Percentiles rank a stretch among this genome's conserved stretches.
Conservation (phyloP, 2,797 vertebrate species). For the Macroramphosus scolopax region DNA sequence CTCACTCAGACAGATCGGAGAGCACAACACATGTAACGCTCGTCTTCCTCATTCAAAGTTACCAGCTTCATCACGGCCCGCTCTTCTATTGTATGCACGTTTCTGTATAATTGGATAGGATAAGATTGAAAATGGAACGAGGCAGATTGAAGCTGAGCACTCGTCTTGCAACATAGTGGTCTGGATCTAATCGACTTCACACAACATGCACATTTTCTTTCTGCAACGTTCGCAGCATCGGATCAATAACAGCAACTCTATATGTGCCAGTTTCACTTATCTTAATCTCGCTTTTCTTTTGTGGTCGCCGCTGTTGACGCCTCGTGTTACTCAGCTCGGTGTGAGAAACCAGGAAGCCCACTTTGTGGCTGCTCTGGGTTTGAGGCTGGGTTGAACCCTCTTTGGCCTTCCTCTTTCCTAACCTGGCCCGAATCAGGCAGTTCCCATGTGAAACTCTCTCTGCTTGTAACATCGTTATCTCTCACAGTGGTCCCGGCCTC, state of each 20-base stretch:
- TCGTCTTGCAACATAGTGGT: conserved; percentile 2
- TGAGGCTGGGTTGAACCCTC: conserved; percentile 32
- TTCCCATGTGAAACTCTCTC: conserved; percentile 71
- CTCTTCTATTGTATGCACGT: too few species aligned
- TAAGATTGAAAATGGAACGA: too few species aligned
- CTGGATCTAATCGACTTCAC: conserved; percentile 13
- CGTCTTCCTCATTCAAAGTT: too few species aligned
- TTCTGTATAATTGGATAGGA: conserved; percentile 4
- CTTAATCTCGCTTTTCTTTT: neutral
- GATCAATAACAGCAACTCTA: too few species aligned
- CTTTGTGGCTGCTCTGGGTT: conserved; percentile 21
- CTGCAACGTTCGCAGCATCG: too few species aligned
- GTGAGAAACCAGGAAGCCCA: conserved; percentile 59
- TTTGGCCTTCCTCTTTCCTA: conserved; percentile 52
- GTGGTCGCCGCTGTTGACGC: neutral
- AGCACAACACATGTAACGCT: too few species aligned
- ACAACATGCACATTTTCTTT: conserved; percentile 14
- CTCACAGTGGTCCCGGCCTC: conserved; percentile 40
- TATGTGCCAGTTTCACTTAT: conserved; percentile 13
- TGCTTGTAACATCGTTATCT: conserved; percentile 60
- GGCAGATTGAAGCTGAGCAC: too few species aligned
- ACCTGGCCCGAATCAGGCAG: conserved; percentile 30
- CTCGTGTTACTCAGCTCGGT: conserved; percentile 1
- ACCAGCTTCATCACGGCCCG: too few species aligned
- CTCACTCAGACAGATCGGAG: too few species aligned